Conservation (phyloP, 2,113 vertebrate species). For the Eira barbara region DNA sequence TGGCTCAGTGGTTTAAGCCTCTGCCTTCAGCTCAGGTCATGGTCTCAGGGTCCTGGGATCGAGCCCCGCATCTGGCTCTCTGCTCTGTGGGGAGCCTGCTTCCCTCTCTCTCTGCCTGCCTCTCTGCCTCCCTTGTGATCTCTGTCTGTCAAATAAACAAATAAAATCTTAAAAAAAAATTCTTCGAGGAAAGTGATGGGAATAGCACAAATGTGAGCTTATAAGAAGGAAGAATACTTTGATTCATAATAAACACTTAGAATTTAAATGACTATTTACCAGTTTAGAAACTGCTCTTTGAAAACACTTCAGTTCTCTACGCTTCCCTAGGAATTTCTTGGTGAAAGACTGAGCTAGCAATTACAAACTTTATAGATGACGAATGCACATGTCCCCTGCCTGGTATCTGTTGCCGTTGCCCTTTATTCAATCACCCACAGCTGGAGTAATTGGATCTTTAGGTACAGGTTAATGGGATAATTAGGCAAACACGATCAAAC, state of each 20-base stretch:
- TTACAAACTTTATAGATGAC: conserved; percentile 69
- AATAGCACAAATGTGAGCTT: not conserved
- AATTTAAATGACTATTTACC: not conserved
- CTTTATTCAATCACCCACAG: conserved; percentile 81
- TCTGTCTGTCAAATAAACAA: too few species aligned
- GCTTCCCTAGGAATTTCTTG: conserved; percentile 41
- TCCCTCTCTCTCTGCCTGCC: too few species aligned
- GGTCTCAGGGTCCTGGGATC: too few species aligned
- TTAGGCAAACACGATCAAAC: conserved; percentile 82
- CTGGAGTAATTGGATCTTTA: conserved; percentile 81
- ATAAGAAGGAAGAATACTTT: not conserved
- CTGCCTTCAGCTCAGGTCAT: too few species aligned
- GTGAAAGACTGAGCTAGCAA: conserved; percentile 22
- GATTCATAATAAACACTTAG: conserved; percentile 27
- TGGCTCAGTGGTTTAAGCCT: too few species aligned
- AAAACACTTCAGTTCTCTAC: conserved; percentile 35
- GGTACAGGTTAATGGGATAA: conserved; percentile 85
- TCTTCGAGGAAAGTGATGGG: not conserved
- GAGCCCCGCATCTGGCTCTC: too few species aligned
- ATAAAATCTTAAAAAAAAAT: not conserved
- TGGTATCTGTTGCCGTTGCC: conserved; percentile 71
- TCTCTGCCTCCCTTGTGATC: too few species aligned
- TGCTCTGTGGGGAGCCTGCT: too few species aligned
- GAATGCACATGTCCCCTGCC: conserved; percentile 61
- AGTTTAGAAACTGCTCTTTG: not conserved